These are phyloP conservation scores for Calephelis nemesis DNA, from an alignment of 1,140 invertebrate species.

Conservation along the genomic window DNA sequence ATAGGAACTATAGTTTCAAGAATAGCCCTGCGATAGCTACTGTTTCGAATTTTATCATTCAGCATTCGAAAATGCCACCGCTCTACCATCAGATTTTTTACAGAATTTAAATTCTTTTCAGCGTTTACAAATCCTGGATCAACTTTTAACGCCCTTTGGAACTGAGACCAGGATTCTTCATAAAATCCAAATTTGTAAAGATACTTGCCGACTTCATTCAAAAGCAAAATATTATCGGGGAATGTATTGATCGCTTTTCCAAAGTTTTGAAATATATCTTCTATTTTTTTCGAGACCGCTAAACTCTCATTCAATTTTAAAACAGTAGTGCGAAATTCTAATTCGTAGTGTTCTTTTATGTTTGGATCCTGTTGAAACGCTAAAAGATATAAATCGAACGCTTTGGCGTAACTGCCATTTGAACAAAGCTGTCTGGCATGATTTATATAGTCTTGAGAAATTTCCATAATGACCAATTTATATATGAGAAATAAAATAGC, in stretches of 20 bases:
- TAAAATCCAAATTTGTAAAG: conserved; percentile 57
- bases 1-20: conserved; percentile 69
- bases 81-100: conserved; percentile 80
- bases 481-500: too few species aligned
- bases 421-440: conserved; percentile 42
- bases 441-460: conserved; percentile 40
- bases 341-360: conserved; percentile 41
- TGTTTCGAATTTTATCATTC: conserved; percentile 86
- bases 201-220: conserved; percentile 63
- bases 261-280: conserved; percentile 61
- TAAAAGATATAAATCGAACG: conserved; percentile 57
- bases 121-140: conserved; percentile 52
- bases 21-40: conserved; percentile 83
- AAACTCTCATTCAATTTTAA: conserved; percentile 44
- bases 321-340: conserved; percentile 51
- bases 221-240: conserved; percentile 51
- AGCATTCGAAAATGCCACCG: conserved; percentile 92
- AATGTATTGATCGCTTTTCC: conserved; percentile 49
- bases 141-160: conserved; percentile 50
- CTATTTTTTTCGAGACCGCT: conserved; percentile 39
- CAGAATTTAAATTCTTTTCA: conserved; percentile 68
- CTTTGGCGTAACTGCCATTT: conserved; percentile 45
- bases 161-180: conserved; percentile 59
- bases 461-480: conserved; percentile 16
- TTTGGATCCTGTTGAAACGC: conserved; percentile 55